Conservation (phyloP, 2,113 vertebrate genomes). For the Silurus asotus region DNA sequence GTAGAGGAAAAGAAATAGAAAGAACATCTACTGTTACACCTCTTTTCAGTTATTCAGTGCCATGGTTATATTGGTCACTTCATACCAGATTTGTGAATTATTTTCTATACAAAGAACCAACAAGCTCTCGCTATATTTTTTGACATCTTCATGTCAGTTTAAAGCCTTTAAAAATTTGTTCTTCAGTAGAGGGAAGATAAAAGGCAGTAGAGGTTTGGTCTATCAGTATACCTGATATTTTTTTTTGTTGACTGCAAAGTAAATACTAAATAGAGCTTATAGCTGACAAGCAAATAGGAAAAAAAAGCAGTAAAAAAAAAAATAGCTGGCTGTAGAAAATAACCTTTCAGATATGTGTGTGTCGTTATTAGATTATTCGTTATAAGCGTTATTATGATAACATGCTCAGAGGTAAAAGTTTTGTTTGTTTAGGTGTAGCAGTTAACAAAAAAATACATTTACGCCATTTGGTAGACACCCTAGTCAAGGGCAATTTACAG, state of each 20-base stretch:
- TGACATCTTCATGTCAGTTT: conserved; percentile 18
- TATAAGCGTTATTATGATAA: background rate
- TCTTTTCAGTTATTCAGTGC: background rate
- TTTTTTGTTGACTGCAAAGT: background rate
- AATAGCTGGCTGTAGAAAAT: background rate
- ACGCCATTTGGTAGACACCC: too few relatives aligned
- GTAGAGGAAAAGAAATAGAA: background rate
- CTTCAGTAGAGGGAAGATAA: conserved; percentile 32
- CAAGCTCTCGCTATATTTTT: background rate
- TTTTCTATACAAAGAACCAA: background rate
- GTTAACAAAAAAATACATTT: background rate
- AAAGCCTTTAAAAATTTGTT: conserved; percentile 2
- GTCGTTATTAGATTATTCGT: background rate
- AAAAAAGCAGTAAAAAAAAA: background rate
- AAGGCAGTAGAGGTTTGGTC: conserved; percentile 26
- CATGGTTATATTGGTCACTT: background rate
- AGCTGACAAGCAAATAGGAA: conserved; percentile 29
- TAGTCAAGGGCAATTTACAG: too few relatives aligned
- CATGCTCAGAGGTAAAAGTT: background rate
- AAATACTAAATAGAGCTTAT: conserved; percentile 54
- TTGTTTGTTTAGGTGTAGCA: background rate
- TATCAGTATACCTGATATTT: conserved; percentile 51
- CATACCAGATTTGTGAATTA: background rate
- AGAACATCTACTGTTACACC: background rate
- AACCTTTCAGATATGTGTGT: background rate